These are phyloP conservation scores for Calameuta filiformis DNA, from an alignment of 2,888 invertebrate genomes.

Conservation along the genomic window DNA sequence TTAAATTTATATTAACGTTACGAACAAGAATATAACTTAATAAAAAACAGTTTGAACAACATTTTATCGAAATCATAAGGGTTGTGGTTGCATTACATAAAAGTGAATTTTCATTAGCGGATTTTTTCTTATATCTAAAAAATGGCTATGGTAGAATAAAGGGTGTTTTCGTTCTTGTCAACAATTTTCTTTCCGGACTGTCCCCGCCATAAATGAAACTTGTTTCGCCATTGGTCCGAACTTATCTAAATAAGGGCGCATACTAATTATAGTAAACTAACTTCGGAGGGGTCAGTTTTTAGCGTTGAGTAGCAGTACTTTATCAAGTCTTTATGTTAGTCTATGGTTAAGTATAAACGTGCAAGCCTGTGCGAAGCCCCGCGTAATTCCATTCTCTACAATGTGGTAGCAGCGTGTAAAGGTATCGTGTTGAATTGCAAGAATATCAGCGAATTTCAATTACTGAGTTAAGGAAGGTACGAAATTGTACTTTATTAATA, in stretches of 20 bases:
- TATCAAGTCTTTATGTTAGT: background rate
- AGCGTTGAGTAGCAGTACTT: background rate
- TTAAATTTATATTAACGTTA: too few species aligned
- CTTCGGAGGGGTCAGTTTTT: background rate
- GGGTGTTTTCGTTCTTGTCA: background rate
- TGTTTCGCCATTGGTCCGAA: background rate
- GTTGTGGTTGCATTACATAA: background rate
- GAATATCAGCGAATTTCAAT: background rate
- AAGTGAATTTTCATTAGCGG: background rate
- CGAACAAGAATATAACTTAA: too few species aligned
- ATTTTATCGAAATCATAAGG: background rate
- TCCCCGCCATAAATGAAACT: background rate
- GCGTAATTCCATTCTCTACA: background rate
- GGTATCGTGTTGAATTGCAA: background rate
- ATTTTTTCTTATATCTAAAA: background rate
- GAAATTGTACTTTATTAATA: background rate
- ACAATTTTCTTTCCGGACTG: background rate
- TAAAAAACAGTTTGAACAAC: background rate
- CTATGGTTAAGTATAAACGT: background rate
- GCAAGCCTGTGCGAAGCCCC: background rate
- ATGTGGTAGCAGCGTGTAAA: background rate
- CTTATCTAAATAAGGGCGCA: background rate
- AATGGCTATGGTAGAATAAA: background rate
- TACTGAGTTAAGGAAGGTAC: background rate
- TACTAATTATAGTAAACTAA: background rate